Evolutionary conservation across 2,888 invertebrate genomes (phyloP), one percentile per base, ranked within the genome.

Genomic region (Meteorus colon): DNA sequence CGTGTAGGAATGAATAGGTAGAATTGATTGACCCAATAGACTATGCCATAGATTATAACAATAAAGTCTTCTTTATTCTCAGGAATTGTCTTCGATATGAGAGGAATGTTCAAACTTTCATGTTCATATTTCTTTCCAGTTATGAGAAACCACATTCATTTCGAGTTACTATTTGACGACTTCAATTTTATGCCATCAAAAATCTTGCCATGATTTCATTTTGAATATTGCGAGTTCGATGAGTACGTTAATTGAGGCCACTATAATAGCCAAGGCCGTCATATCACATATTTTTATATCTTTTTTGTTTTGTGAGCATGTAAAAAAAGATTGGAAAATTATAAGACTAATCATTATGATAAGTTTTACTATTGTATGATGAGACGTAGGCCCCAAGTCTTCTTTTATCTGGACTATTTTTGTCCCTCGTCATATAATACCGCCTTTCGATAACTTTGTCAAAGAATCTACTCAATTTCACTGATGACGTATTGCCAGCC

Each of bases 401-500:
- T 48, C 92, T 89, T 82, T 92, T 92, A 79, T 92, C 93, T 5
- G 92, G 91, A 82, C 92, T 92, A 27, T 90, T 89, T 66, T 91
- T 91, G 79, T 90, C 90, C 75, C 86, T 86, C 2, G 90, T 90
- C 3, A 84, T 82, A 84, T 92, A 92, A 84, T 92, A 92, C 10
- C 92, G 90, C 81, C 91, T 90, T 84, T 93, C 92, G 77, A 93
- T 93, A 14, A 95, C 94, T 90, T 96, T 96, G 90, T 99, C 98
- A 89, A 98, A 98, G 91, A 98, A 99, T 86, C 97, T 92, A 2
- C 96, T 95, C 37, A 99, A 90, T 90, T 98, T 98, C 0, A 99
- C 97, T 10, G 98, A 95, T 88, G 98, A 97, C 75, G 97, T 96
- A 4, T 97, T 96, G 1, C 98, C 98, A 5, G 98, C 96, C n/a